Conservation (phyloP, 1,140 invertebrate species). For the Bombyx mandarina region DNA sequence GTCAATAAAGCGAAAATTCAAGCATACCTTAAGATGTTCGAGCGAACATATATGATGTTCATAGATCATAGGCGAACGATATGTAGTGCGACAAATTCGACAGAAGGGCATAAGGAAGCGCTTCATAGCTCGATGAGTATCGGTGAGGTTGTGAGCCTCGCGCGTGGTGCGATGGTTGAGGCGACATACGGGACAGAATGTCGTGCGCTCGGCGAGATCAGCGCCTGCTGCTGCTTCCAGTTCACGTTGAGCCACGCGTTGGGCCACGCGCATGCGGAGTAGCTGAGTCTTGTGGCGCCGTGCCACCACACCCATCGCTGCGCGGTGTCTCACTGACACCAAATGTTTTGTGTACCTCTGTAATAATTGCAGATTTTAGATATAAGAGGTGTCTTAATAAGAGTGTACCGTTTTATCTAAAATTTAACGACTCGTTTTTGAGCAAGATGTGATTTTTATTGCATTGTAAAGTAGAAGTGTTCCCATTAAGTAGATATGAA, state of each 20-base stretch:
- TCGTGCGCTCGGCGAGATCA: conserved; percentile 75
- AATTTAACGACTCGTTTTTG: background rate
- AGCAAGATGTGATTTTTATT: background rate
- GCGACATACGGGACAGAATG: conserved; percentile 84
- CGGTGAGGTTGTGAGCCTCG: conserved; percentile 80
- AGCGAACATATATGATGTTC: conserved; percentile 85
- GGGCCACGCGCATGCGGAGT: conserved; percentile 79
- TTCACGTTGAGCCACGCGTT: conserved; percentile 80
- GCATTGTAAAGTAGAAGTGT: too few relatives aligned
- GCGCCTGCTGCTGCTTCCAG: conserved; percentile 78
- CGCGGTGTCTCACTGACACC: conserved; percentile 76
- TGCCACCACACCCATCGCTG: conserved; percentile 79
- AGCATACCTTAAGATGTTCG: conserved; percentile 82
- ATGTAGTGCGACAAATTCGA: conserved; percentile 78
- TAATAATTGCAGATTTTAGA: background rate
- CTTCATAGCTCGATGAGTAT: conserved; percentile 84
- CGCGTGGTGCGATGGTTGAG: conserved; percentile 84
- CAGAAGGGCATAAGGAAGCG: conserved; percentile 86
- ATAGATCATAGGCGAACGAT: conserved; percentile 85
- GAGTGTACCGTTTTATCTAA: conserved; percentile 1
- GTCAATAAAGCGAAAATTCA: background rate
- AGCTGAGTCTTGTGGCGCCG: conserved; percentile 79
- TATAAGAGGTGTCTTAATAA: background rate
- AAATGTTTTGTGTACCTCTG: conserved; percentile 81
- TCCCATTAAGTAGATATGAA: too few relatives aligned